These are phyloP conservation scores for Lacanobia wlatinum DNA, from an alignment of 2,888 invertebrate genomes.

Conservation along the genomic window DNA sequence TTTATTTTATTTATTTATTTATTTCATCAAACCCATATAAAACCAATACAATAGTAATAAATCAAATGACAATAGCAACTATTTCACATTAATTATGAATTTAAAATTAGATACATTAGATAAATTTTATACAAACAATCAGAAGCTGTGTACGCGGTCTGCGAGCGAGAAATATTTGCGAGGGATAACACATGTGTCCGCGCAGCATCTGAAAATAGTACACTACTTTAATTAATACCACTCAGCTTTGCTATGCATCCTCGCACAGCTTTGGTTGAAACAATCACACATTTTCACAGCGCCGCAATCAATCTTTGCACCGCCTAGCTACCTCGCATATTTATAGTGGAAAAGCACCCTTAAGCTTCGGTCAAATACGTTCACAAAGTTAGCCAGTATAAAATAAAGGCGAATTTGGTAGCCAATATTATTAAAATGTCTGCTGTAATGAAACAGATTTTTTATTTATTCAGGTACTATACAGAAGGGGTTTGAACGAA, in stretches of 20 bases:
- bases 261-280: neutral
- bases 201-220: no score
- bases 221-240: no score
- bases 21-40: no score
- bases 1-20: no score
- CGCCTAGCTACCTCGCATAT: neutral
- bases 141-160: neutral
- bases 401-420: slow-evolving; percentile 3
- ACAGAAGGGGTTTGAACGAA: neutral
- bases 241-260: neutral
- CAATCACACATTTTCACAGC: no score
- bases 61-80: no score
- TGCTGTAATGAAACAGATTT: neutral
- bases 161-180: neutral
- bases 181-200: neutral
- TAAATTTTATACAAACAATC: no score
- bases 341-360: neutral
- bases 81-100: no score
- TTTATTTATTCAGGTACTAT: slow-evolving; percentile 15
- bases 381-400: slow-evolving; percentile 19
- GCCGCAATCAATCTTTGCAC: neutral
- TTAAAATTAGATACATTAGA: no score
- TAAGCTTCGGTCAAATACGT: slow-evolving; percentile 2
- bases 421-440: slow-evolving; percentile 16
- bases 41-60: no score